These are phyloP conservation scores for Podarcis muralis DNA, from an alignment of 2,113 vertebrate genomes.

Conservation along the genomic window DNA sequence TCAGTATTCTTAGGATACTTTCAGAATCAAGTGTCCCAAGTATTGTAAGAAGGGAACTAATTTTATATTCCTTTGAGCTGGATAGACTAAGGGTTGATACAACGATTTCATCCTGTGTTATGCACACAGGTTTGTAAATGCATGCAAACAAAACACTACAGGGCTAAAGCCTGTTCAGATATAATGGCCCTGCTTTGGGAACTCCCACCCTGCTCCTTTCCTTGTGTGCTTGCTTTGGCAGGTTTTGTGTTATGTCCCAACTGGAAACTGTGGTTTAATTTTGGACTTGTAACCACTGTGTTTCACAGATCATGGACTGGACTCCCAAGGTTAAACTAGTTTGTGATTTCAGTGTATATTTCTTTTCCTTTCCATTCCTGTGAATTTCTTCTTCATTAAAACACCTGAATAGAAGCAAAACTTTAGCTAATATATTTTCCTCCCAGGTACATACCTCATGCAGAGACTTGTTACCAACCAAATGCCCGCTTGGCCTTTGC, in stretches of 20 bases:
- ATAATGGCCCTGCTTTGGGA: not conserved
- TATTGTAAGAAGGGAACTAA: not conserved
- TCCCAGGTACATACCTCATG: conserved; percentile 91
- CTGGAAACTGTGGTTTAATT: not conserved
- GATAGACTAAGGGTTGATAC: not conserved
- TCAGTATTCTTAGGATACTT: not conserved
- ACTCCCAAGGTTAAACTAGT: not conserved
- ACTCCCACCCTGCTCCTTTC: not conserved
- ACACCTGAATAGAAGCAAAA: conserved; percentile 4
- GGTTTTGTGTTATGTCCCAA: not conserved
- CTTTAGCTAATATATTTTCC: not conserved
- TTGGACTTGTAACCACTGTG: not conserved
- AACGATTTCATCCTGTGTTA: not conserved
- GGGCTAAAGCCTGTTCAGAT: not conserved
- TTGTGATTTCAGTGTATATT: not conserved
- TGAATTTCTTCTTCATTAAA: not conserved
- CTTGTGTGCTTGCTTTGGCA: not conserved
- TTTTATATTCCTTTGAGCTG: not conserved
- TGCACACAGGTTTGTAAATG: not conserved
- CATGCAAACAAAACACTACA: not conserved
- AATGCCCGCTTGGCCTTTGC: conserved; percentile 95
- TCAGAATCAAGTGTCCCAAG: not conserved
- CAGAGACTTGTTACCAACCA: conserved; percentile 88
- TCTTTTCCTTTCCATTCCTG: not conserved
- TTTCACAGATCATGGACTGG: not conserved